Percentiles rank a stretch among this genome's conserved stretches.
Conservation (phyloP, 2,888 invertebrate species). For the Globia sparganii region DNA sequence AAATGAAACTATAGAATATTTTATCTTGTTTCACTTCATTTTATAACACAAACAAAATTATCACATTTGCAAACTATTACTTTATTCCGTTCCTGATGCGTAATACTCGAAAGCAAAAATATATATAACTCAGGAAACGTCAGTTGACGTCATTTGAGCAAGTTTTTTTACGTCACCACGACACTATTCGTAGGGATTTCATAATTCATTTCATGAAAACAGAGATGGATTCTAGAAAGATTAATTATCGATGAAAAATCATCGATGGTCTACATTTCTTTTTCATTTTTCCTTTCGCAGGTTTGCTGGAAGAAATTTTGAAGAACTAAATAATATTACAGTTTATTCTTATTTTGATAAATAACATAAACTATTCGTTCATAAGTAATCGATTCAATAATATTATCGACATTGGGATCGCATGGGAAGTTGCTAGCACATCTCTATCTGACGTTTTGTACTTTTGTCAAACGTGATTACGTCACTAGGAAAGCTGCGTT, state of each 20-base stretch:
- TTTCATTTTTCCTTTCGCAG: neutral
- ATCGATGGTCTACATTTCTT: neutral
- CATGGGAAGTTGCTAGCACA: neutral
- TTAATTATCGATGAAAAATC: neutral
- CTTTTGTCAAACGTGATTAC: neutral
- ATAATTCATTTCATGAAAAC: conserved; percentile 26
- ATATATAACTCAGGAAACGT: conserved; percentile 42
- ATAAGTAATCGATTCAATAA: neutral
- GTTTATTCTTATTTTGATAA: too few species aligned
- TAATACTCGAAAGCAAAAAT: conserved; percentile 45
- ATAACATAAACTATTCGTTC: neutral
- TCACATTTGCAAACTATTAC: conserved; percentile 15
- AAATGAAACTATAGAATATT: neutral
- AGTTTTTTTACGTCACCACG: conserved; percentile 48
- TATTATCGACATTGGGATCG: neutral
- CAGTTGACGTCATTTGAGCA: conserved; percentile 50
- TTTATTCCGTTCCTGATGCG: conserved; percentile 50
- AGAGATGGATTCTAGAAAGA: neutral
- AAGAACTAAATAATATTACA: neutral
- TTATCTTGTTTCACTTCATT: conserved; percentile 27
- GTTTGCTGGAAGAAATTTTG: neutral
- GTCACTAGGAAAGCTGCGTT: conserved; percentile 5
- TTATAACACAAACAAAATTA: conserved; percentile 44
- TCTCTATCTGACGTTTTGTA: conserved; percentile 1
- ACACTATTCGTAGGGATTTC: conserved; percentile 40